Conservation (phyloP, 1,140 invertebrate species). For the Drosophila subobscura region DNA sequence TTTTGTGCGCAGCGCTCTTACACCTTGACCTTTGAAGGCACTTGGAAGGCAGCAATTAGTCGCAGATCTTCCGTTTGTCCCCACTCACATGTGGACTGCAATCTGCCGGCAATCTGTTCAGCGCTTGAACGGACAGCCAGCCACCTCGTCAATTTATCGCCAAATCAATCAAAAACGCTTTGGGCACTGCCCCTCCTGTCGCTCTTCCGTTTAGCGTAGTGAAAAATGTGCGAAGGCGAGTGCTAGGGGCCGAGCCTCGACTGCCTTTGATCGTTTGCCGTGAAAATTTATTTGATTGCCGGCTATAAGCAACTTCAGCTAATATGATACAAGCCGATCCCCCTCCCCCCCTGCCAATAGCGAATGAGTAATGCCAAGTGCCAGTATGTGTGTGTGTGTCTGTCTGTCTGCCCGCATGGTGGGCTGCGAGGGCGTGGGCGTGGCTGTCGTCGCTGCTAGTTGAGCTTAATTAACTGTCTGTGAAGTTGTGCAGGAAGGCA, state of each 20-base stretch:
- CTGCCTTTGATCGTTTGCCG: constrained; percentile 76
- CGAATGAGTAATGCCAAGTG: constrained; percentile 43
- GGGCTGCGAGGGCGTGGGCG: constrained; percentile 5
- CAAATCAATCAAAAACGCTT: constrained; percentile 78
- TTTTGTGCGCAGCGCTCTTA: constrained; percentile 1
- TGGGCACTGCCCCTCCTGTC: constrained; percentile 32
- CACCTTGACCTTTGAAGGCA: constrained; percentile 29
- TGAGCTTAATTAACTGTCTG: constrained; percentile 80
- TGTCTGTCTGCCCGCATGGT: constrained; percentile 1
- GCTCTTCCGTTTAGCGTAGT: constrained; percentile 10
- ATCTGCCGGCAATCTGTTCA: constrained; percentile 67
- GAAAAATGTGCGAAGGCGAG: constrained; percentile 62
- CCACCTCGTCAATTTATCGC: constrained; percentile 78
- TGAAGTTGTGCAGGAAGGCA: constrained; percentile 54
- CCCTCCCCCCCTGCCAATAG: constrained; percentile 19
- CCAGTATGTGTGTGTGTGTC: background rate
- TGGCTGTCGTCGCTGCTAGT: constrained; percentile 64
- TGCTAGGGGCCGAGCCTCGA: constrained; percentile 48
- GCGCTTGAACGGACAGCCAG: constrained; percentile 63
- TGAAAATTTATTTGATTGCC: constrained; percentile 82
- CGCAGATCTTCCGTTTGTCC: constrained; percentile 21
- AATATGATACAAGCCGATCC: constrained; percentile 77
- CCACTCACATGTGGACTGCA: constrained; percentile 38
- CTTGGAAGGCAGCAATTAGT: constrained; percentile 59
- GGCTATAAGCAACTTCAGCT: constrained; percentile 73